Evolutionary conservation across 2,113 vertebrate species (phyloP).

Genomic region (Cryptomyrus ogoouensis): DNA sequence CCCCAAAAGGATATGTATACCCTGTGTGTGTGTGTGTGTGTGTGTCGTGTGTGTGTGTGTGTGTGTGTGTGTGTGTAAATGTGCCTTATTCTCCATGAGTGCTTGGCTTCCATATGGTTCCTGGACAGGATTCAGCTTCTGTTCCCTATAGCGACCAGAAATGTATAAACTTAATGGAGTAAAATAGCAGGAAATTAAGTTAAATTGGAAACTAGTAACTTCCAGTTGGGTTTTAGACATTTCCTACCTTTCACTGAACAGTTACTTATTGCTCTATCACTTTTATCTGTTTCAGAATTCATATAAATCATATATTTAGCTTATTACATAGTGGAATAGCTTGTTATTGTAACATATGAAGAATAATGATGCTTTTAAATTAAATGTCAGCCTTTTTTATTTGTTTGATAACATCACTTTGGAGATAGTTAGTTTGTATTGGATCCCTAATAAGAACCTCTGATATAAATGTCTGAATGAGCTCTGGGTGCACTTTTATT

Average conservation of each 20-base stretch:
- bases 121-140: not conserved
- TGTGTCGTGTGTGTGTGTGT: not conserved
- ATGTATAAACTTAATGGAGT: not conserved
- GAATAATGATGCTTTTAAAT: not conserved
- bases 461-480: not conserved
- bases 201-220: not conserved
- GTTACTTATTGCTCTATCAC: not conserved
- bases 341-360: constrained; percentile 2
- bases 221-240: not conserved
- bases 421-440: not conserved
- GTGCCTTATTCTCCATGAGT: not conserved
- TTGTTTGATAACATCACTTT: constrained; percentile 7
- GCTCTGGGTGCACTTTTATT: not conserved
- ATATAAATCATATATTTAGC: not conserved
- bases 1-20: too few species aligned
- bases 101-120: not conserved
- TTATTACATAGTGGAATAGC: not conserved
- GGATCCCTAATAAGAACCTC: constrained; percentile 1
- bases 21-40: not conserved
- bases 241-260: not conserved
- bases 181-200: not conserved
- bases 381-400: constrained; percentile 5
- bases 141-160: not conserved
- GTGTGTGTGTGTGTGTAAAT: not conserved
- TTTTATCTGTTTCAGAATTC: not conserved